A percentile compares a stretch with the other conserved stretches of the same genome.
phyloP scores from a whole-genome alignment of 2,888 invertebrate genomes.

The Oscheius sp. region DNA sequence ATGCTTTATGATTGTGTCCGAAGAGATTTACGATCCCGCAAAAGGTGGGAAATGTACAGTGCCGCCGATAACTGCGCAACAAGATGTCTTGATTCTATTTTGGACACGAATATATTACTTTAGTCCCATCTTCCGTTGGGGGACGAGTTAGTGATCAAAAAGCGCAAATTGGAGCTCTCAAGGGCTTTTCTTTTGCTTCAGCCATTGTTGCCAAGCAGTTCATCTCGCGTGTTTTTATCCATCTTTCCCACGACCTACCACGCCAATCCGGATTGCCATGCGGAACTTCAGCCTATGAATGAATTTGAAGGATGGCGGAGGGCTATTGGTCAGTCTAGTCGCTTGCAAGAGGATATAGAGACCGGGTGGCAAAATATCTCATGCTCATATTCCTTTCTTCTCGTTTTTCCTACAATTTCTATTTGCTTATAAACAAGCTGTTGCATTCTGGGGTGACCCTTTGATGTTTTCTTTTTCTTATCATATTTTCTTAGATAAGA shows the following conservation, averaged over 20 bases:
- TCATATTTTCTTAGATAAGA: too few relatives aligned
- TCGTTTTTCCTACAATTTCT: too few relatives aligned
- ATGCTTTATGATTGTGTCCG: neutral
- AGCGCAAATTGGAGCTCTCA: slow-evolving; percentile 33
- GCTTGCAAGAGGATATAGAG: too few relatives aligned
- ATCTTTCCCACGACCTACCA: slow-evolving; percentile 18
- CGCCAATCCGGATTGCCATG: neutral
- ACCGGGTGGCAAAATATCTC: too few relatives aligned
- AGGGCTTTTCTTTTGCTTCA: slow-evolving; percentile 20
- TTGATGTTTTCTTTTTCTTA: too few relatives aligned
- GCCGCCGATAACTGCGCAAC: neutral
- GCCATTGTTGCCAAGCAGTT: slow-evolving; percentile 25
- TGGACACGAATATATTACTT: slow-evolving; percentile 25
- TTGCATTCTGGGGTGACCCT: too few relatives aligned
- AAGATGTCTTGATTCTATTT: neutral
- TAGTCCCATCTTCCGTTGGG: neutral
- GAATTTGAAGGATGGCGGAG: too few relatives aligned
- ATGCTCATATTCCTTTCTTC: too few relatives aligned
- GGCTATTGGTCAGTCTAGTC: too few relatives aligned
- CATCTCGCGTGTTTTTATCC: neutral
- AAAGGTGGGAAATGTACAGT: slow-evolving; percentile 19
- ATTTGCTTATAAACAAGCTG: too few relatives aligned
- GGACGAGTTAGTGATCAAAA: slow-evolving; percentile 27
- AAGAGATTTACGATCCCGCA: slow-evolving; percentile 9
- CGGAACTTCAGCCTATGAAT: neutral